Conservation (phyloP, 2,888 invertebrate species). For the Zygothrica quintamaculata region DNA sequence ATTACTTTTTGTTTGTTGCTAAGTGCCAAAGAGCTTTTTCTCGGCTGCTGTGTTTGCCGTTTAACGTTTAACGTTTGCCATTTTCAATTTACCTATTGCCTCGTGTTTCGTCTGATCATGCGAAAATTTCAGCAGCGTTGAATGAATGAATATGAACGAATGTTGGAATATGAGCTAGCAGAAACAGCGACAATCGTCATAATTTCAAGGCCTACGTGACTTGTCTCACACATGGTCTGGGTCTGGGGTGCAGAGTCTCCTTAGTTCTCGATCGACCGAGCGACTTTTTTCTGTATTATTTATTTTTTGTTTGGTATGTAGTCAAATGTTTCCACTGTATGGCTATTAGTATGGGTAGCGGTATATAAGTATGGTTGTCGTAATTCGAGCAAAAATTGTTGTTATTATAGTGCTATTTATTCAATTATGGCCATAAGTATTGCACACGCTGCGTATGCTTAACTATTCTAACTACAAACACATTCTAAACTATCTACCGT, state of each 20-base stretch:
- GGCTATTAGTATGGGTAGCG: slow-evolving; percentile 15
- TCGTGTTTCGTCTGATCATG: slow-evolving; percentile 68
- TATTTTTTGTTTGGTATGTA: slow-evolving; percentile 15
- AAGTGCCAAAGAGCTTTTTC: slow-evolving; percentile 48
- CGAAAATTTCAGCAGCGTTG: slow-evolving; percentile 58
- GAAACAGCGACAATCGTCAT: slow-evolving; percentile 46
- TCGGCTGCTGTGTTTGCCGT: slow-evolving; percentile 57
- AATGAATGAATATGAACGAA: slow-evolving; percentile 57
- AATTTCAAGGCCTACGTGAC: slow-evolving; percentile 80
- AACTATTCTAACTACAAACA: slow-evolving; percentile 9
- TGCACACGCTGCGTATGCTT: slow-evolving; percentile 27
- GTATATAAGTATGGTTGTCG: slow-evolving; percentile 24
- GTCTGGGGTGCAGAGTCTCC: slow-evolving; percentile 59
- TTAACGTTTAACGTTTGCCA: too few relatives aligned
- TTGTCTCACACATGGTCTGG: slow-evolving; percentile 69
- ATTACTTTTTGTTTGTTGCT: slow-evolving; percentile 58
- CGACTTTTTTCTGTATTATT: too few relatives aligned
- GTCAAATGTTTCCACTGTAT: slow-evolving; percentile 12
- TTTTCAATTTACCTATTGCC: slow-evolving; percentile 24
- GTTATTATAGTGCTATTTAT: slow-evolving; percentile 30
- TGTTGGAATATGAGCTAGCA: slow-evolving; percentile 50
- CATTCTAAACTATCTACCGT: not conserved
- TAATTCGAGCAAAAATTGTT: slow-evolving; percentile 35
- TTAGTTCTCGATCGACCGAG: slow-evolving; percentile 8
- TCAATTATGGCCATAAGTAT: slow-evolving; percentile 18